Base-by-base conservation (phyloP, 2,797 vertebrate genomes). In the Denticeps clupeoides region DNA sequence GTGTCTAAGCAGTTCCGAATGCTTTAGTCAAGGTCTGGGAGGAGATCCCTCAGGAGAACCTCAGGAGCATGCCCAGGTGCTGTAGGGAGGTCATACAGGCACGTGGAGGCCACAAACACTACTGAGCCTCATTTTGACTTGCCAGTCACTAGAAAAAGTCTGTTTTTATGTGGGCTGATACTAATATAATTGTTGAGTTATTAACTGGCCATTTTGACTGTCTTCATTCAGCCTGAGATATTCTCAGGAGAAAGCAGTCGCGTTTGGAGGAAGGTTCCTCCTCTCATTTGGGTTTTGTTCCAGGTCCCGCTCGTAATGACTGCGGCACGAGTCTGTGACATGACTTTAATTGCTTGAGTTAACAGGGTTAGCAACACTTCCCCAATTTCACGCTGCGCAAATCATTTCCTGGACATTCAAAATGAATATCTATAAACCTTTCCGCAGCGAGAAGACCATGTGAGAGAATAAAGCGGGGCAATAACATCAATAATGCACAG, bases 291-390 rank as follows among this genome's bases (percentile, higher is more conserved):
- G 69, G 70, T 75, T 70, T 74, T 56, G 70, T 71, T 74, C 67
- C 69, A 55, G 43, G 44, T 56, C 57, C 40, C 43, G 49, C 43
- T 53, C 45, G 50, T 75, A 73, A 75, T 68, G 65, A 59, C 55
- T 59, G 55, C 54, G 68, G 75, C 73, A 63, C 65, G 60, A 61
- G 59, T 62, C 67, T 72, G 69, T 73, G 72, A 78, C 73, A 73
- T 70, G 69, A 72, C 75, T 79, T 80, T 82, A 82, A 83, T 80
- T 81, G 73, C 56, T 57, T 58, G 67, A 78, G 69, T 81, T 80
- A 78, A 81, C 74, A 76, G 79, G 73, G 75, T 77, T 73, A 79
- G 69, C 68, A 70, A 57, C 55, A 65, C 70, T 71, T 55, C 27
- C 57, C 60, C 68, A 69, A 60, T 68, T 74, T 53, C 68, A 56